Evolutionary conservation across 2,113 vertebrate genomes (phyloP), one percentile per base, ranked within the genome.

Genomic region (Brachirus orientalis): DNA sequence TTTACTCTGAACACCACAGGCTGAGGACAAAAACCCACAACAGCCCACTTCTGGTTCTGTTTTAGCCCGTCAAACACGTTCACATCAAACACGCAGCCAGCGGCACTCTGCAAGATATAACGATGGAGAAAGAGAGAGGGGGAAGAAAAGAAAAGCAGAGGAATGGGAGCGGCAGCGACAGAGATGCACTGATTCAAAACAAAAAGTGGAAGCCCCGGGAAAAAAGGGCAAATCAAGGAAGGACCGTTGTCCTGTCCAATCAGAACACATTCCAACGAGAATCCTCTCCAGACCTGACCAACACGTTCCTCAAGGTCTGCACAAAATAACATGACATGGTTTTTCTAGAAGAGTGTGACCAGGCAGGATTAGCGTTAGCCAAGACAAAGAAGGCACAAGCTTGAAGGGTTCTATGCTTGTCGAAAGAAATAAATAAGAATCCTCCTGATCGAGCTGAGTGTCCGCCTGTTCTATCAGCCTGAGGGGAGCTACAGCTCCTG

Each of bases 1-100:
- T 72, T 45, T 47, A 12, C 60, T 14, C 38, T 35, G 52, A 79
- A 65, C 36, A 36, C 38, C 8, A 0, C 1, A 14, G 44, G 47
- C 37, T 70, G 37, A n/a, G 38, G 38, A 28, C 63, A 75, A 65
- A 80, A 79, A 72, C 80, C 54, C 52, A 56, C 67, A 80, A 47
- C 78, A 75, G 60, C 50, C 50, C 63, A 70, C 82, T 87, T 74
- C 80, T 89, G 90, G 84, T 88, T 91, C 72, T 88, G 83, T 60
- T 90, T 88, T 82, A 85, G 77, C 17, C 60, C 77, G 56, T 89
- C 86, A 90, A 78, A 85, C 74, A 84, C 76, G 85, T 58, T 88
- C 72, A 82, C 77, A 83, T 83, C 84, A 89, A 81, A 84, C 77
- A 85, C 77, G 67, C 43, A 62, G 75, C 82, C 73, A 68, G 70